Evolutionary conservation across 2,888 invertebrate species (phyloP), one percentile per base, ranked within the genome.

Genomic region (Cephus sareptanus): DNA sequence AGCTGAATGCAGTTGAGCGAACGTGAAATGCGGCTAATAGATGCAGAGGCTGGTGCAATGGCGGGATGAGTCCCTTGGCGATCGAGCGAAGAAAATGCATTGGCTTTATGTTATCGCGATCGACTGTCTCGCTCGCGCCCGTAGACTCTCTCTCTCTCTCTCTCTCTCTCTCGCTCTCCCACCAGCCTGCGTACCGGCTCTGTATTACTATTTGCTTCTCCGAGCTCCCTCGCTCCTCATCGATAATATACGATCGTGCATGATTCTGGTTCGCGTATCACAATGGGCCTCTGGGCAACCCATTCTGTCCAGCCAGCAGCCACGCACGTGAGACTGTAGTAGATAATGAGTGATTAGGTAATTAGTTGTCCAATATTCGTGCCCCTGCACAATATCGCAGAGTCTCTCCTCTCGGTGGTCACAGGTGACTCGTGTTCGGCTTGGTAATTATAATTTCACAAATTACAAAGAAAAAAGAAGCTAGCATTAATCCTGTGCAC

Each of bases 281-380:
- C 86, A 84, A 84, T 85, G 81, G 82, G 83, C 86, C 84, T 82
- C 83, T 81, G 83, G 83, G 83, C 80, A 79, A 77, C 77, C 83
- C 81, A 82, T 83, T 84, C 85, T 84, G 80, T 34, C 30, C 33
- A 71, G 71, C 71, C 31, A 33, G 31, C 71, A 33, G 31, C 71
- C 13, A 71, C 71, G 31, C 71, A 71, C 82, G 82, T 83, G 84
- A 83, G 81, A 83, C 85, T 87, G 84, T 82, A 87, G 82, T 86
- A 84, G 88, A 87, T 88, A 88, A 88, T 88, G 88, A 88, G 86
- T 85, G 88, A 88, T 88, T 88, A 88, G 88, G 87, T 88, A 88
- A 88, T 88, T 88, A 88, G 87, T 88, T 87, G 87, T 84, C 87
- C 86, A 87, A 88, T 88, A 88, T 87, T 87, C 87, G 82, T 81